Conservation (phyloP, 2,888 invertebrate genomes). For the Phorcus lineatus region DNA sequence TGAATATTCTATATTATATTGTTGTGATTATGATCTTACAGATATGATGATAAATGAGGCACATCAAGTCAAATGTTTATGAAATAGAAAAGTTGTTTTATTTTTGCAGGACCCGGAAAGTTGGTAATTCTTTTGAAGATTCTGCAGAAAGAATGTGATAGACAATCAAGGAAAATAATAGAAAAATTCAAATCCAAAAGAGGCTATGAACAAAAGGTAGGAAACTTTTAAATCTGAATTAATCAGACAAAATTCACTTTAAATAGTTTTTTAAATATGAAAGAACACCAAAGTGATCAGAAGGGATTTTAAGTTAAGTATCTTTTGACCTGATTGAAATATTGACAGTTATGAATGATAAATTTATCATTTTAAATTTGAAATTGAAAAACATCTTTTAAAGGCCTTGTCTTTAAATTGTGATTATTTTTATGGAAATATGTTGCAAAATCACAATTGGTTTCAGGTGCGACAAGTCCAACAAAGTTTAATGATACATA, state of each 20-base stretch:
- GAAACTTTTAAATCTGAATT: neutral
- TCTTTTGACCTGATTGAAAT: neutral
- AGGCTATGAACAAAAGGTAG: slow-evolving; percentile 80
- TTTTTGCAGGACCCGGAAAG: slow-evolving; percentile 81
- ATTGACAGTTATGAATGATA: neutral
- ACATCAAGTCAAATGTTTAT: no score
- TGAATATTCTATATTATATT: no score
- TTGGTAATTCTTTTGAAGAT: slow-evolving; percentile 84
- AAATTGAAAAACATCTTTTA: no score
- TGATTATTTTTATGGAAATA: no score
- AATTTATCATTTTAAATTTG: no score
- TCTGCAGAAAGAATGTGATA: slow-evolving; percentile 83
- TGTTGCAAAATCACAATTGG: neutral
- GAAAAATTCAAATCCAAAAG: slow-evolving; percentile 85
- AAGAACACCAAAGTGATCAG: no score
- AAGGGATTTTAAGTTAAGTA: no score
- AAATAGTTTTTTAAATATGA: no score
- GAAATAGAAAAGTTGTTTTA: no score
- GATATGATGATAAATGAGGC: no score
- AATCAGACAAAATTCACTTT: neutral
- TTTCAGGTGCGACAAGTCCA: slow-evolving; percentile 68
- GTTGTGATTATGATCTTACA: no score
- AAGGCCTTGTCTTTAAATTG: no score
- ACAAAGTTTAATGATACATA: slow-evolving; percentile 64
- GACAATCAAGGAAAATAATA: slow-evolving; percentile 80